Evolutionary conservation across 2,113 vertebrate species (phyloP).

Genomic region (Sinocyclocheilus anophthalmus): DNA sequence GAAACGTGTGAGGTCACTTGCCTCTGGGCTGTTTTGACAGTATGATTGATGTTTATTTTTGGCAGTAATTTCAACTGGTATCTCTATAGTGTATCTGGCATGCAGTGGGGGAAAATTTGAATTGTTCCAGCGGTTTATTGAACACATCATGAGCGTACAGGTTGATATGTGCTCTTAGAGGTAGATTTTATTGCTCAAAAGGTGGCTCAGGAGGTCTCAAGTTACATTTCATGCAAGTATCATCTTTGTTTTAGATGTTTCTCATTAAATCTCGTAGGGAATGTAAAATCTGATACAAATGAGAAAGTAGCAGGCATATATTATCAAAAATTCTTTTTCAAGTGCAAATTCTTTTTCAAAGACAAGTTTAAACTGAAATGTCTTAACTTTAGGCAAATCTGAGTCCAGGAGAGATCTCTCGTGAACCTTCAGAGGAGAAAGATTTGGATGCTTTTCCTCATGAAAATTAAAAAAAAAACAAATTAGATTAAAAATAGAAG

Average conservation of each 20-base stretch:
- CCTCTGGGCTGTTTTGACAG: conserved; percentile 15
- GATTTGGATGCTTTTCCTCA: background rate
- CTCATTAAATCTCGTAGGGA: background rate
- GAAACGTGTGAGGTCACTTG: conserved; percentile 18
- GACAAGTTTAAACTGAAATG: background rate
- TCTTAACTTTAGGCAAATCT: background rate
- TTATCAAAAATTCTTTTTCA: background rate
- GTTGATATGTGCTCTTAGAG: background rate
- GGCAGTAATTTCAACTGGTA: background rate
- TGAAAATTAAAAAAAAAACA: background rate
- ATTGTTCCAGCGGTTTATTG: background rate
- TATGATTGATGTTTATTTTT: background rate
- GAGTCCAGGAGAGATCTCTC: background rate
- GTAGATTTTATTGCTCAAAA: background rate
- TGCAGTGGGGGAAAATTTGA: background rate
- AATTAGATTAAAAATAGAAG: background rate
- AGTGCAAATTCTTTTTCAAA: background rate
- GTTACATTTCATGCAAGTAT: background rate
- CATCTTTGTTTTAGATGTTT: background rate
- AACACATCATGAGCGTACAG: background rate
- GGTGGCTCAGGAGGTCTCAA: background rate
- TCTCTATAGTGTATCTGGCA: background rate
- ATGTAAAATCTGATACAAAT: background rate
- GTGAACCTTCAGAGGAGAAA: background rate
- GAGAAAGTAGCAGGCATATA: background rate